These are phyloP conservation scores for Dicroscelio sp. DNA, from an alignment of 2,888 invertebrate species.

Conservation along the genomic window DNA sequence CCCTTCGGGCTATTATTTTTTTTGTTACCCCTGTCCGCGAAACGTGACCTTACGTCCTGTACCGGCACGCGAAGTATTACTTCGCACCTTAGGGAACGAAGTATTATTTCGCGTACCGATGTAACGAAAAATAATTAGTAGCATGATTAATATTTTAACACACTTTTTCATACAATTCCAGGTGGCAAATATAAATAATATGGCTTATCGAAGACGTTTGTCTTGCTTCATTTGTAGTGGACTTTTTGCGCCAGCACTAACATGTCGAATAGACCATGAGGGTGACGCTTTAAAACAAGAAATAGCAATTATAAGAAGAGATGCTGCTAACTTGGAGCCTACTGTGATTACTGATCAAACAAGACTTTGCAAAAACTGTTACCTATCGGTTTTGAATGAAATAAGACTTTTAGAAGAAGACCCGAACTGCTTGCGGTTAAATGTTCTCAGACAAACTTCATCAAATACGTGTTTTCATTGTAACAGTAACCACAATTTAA, in stretches of 20 bases:
- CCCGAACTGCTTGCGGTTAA: slow-evolving; percentile 51
- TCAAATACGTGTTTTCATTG: slow-evolving; percentile 48
- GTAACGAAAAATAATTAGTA: no score
- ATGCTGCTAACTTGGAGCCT: background rate
- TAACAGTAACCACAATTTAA: slow-evolving; percentile 51
- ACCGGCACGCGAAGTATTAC: no score
- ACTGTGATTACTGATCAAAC: slow-evolving; percentile 19
- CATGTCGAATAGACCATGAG: slow-evolving; percentile 43
- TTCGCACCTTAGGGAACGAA: no score
- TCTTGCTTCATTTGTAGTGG: slow-evolving; percentile 12
- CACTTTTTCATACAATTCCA: no score
- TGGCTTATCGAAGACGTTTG: no score
- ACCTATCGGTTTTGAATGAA: slow-evolving; percentile 35
- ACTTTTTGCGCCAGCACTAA: background rate
- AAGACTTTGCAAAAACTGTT: slow-evolving; percentile 58
- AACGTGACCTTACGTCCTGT: no score
- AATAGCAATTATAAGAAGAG: slow-evolving; percentile 46
- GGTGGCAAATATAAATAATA: no score
- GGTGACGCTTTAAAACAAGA: slow-evolving; percentile 27
- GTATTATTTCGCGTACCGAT: no score
- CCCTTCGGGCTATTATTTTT: no score
- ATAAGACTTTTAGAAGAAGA: slow-evolving; percentile 22
- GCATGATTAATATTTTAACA: no score
- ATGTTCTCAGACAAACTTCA: slow-evolving; percentile 35
- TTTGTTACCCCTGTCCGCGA: no score